Evolutionary conservation across 2,888 invertebrate species (phyloP), one percentile per base, ranked within the genome.

Genomic region (Dromius quadrimaculatus): DNA sequence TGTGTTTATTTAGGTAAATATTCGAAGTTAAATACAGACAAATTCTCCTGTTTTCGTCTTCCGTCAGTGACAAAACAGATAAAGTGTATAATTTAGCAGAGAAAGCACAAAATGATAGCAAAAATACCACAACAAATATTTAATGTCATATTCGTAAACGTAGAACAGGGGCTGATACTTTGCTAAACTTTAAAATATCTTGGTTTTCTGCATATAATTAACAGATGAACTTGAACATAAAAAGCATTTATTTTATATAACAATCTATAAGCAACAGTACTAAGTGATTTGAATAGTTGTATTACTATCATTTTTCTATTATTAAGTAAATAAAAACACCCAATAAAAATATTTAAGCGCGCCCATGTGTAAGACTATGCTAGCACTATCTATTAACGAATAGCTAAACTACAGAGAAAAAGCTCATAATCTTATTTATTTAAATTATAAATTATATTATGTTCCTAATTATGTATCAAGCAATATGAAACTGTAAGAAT

Each of bases 51-150:
- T 28, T 54, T 3, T 54, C 15, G 9, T 23, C 28, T 34, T 36
- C 59, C 13, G 36, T 34, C 11, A 36, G 17, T 59, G 59, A 59
- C 59, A 59, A 59, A 59, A 34, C 19, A 59, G 20, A 59, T 15
- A 36, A 59, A 19, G 11, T 59, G 19, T 34, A 59, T 20, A 59
- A 59, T 59, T 36, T 59, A 59, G 17, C 17, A 59, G 34, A 59
- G 59, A 59, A 36, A 59, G 34, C 36, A 36, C 59, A 59, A 19
- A 28, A 54, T 28, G 23, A 28, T 28, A 54, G 28, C 50, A 54
- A 54, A 50, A 28, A 50, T 50, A 54, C 50, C 50, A 54, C 50
- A 54, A 54, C 50, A 54, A 54, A 54, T 47, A 28, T 54, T 54
- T 54, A 15, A 50, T 28, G 50, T 54, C 50, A 54, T 23, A 4